A percentile compares a stretch with the other conserved stretches of the same genome.
phyloP scores from a whole-genome alignment of 2,113 vertebrate genomes.

The Lethenteron camtschaticum region DNA sequence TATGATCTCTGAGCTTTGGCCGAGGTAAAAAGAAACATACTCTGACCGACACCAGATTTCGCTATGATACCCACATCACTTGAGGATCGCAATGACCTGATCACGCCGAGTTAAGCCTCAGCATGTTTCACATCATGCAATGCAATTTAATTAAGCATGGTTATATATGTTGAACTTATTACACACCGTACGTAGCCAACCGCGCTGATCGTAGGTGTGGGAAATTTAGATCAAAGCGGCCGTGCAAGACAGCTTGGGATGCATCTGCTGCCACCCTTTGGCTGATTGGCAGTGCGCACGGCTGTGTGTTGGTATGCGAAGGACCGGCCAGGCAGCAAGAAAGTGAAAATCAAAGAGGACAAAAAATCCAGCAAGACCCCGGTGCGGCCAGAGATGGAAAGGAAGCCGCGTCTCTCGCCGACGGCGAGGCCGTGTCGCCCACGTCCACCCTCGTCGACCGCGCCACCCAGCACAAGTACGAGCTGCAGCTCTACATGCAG shows the following conservation, averaged over 20 bases:
- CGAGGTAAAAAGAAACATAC: too few species aligned
- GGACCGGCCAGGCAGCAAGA: constrained; percentile 23
- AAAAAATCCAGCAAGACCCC: constrained; percentile 13
- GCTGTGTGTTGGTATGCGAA: constrained; percentile 11
- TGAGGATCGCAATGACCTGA: too few species aligned
- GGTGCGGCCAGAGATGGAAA: constrained; percentile 8
- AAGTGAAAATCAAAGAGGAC: constrained; percentile 21
- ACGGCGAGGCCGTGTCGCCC: not conserved
- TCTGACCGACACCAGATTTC: too few species aligned
- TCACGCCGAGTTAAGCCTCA: too few species aligned
- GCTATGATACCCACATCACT: too few species aligned
- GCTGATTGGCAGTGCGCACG: not conserved
- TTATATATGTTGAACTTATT: constrained; percentile 17
- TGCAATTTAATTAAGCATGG: constrained; percentile 11
- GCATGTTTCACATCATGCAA: too few species aligned
- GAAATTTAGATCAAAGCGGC: not conserved
- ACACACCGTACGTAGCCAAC: not conserved
- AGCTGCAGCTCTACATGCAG: constrained; percentile 21
- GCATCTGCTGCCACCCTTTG: not conserved
- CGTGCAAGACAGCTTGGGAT: not conserved
- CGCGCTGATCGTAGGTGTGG: not conserved
- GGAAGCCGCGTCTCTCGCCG: constrained; percentile 6
- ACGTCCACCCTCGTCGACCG: constrained; percentile 15
- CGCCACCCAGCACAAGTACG: constrained; percentile 18
- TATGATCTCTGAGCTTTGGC: too few species aligned